These are phyloP conservation scores for Podarcis lilfordi DNA, from an alignment of 2,797 vertebrate genomes.

Conservation along the genomic window DNA sequence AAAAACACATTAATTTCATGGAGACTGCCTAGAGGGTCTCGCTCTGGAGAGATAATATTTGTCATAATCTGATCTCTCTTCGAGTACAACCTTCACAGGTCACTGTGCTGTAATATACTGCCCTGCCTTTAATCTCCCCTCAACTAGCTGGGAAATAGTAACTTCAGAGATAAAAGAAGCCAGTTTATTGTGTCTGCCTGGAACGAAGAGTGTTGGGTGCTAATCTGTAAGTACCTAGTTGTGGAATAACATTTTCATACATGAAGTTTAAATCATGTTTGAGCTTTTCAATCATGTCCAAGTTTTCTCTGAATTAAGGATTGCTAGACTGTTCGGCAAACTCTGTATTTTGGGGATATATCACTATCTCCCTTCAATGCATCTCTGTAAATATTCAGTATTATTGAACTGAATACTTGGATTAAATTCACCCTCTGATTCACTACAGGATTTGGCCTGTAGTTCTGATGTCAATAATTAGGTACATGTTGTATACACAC, in stretches of 20 bases:
- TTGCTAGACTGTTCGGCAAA: background rate
- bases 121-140: slow-evolving; percentile 40
- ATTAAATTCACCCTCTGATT: background rate
- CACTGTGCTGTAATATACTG: slow-evolving; percentile 50
- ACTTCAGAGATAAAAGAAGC: slow-evolving; percentile 32
- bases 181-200: slow-evolving; percentile 49
- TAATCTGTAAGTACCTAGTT: slow-evolving; percentile 2
- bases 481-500: background rate
- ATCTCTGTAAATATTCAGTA: background rate
- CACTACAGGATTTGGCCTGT: background rate
- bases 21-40: slow-evolving; percentile 15
- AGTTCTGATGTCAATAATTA: background rate
- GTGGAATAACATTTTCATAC: background rate
- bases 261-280: background rate
- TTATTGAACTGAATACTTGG: background rate
- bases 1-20: background rate
- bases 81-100: slow-evolving; percentile 66
- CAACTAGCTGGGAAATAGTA: slow-evolving; percentile 45
- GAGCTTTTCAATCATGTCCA: background rate
- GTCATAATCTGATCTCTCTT: background rate
- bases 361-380: background rate
- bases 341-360: background rate
- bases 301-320: background rate
- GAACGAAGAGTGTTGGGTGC: background rate
- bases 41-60: slow-evolving; percentile 23